Base-by-base conservation (phyloP, 2,888 invertebrate species). In the Gymnosoma rotundatum region DNA sequence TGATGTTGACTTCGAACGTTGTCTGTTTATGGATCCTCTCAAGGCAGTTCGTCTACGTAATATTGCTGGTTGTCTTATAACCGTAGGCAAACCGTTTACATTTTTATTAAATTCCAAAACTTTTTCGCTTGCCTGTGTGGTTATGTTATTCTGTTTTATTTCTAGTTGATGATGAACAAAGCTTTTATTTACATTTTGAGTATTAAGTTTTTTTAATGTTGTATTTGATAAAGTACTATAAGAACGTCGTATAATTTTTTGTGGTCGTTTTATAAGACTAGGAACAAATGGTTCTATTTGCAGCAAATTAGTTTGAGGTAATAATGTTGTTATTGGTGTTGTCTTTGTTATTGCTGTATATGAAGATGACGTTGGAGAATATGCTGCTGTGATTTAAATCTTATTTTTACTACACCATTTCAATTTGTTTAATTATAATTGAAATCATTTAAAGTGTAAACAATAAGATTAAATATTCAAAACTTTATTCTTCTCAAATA, bases 271-370 rank as follows among this genome's bases (percentile, higher is more conserved):
- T 82, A 89, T 90, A 83, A 91, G 89, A 88, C 90, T 91, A 91
- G 92, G 92, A 89, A 92, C 91, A 87, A 92, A 92, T 73, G 92
- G 92, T 90, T 92, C 92, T 80, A 92, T 92, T 90, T 92, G 92
- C 88, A 92, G 89, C 89, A 92, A 89, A 87, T 90, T 89, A 83
- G 91, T 89, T 89, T 92, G 92, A 91, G 92, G 91, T 90, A 91
- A 88, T 82, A 85, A 78, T 82, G 67, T 85, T 86, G 83, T 74
- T 73, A 61, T 74, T 45, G 66, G 36, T 20, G 50, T 14, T 20
- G 67, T 58, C 21, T 54, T 42, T n/a, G 74, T 42, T 52, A 81
- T 52, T 67, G 21, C 38, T 60, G 61, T 25, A 2, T 50, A 48
- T 18, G 79, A 48, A 1, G 66, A 52, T 21, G 50, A 58, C 52